Evolutionary conservation across 2,113 vertebrate genomes (phyloP).

Genomic region (Stictonetta naevosa): DNA sequence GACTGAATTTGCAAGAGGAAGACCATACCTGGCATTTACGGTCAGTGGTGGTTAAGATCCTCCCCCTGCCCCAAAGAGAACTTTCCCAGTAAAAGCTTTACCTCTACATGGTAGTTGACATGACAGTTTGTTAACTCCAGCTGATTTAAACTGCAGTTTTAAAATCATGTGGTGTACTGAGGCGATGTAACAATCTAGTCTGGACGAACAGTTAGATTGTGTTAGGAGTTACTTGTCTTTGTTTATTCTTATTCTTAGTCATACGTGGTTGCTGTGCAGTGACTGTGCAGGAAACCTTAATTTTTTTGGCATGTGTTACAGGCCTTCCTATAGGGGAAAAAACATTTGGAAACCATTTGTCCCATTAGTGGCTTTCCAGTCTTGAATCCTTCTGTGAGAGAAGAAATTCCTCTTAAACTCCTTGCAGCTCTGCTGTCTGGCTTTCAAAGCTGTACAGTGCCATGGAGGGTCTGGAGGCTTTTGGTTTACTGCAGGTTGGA

Average conservation of each 20-base stretch:
- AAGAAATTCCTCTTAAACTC: neutral
- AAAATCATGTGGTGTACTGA: neutral
- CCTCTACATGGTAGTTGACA: neutral
- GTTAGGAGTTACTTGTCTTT: neutral
- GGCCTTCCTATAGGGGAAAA: neutral
- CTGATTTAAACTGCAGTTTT: neutral
- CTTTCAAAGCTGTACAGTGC: neutral
- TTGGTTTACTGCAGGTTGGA: neutral
- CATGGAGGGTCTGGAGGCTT: rapidly evolving
- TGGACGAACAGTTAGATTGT: neutral
- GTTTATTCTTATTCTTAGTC: slow-evolving; percentile 39
- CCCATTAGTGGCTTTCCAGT: neutral
- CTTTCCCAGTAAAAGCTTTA: neutral
- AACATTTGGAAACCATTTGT: neutral
- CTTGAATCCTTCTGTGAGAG: neutral
- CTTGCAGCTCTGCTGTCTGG: neutral
- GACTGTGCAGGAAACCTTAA: neutral
- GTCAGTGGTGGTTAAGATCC: neutral
- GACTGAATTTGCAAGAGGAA: slow-evolving; percentile 23
- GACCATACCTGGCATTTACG: slow-evolving; percentile 12
- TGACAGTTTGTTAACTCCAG: neutral
- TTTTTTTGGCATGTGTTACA: neutral
- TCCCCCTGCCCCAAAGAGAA: neutral
- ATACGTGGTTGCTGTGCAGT: neutral
- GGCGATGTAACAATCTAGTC: neutral